phyloP scores from a whole-genome alignment of 2,113 vertebrate species.

The Taurulus bubalis region DNA sequence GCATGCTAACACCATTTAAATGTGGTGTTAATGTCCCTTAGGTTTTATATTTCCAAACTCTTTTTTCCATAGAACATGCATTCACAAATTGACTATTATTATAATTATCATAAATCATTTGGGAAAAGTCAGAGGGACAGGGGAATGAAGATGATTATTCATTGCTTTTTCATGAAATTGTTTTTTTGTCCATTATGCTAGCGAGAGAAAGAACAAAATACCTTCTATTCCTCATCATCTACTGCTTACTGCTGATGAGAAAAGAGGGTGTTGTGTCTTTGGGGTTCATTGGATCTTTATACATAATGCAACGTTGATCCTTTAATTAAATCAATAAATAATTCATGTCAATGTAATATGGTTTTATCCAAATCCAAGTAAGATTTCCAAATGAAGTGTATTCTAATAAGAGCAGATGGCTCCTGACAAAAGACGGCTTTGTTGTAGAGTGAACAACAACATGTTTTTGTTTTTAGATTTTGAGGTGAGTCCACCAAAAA shows the following conservation, averaged over 20 bases:
- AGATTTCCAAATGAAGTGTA: constrained; percentile 16
- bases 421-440: neutral
- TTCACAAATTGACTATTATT: neutral
- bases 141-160: neutral
- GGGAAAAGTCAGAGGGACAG: neutral
- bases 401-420: constrained; percentile 22
- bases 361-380: constrained; percentile 31
- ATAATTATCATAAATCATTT: neutral
- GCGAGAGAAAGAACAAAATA: neutral
- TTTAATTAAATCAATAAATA: constrained; percentile 52
- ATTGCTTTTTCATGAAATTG: neutral
- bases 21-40: neutral
- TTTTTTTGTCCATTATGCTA: neutral
- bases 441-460: neutral
- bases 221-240: neutral
- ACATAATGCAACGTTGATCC: constrained; percentile 40
- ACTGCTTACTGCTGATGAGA: neutral
- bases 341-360: constrained; percentile 23
- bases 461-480: constrained; percentile 3
- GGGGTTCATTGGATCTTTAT: constrained; percentile 40
- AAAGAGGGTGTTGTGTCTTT: constrained; percentile 17
- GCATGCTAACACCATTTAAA: neutral
- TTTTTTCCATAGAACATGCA: neutral
- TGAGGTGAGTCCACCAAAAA: neutral
- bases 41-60: neutral